Conservation (phyloP, 2,797 vertebrate species). For the Darevskia nairensis region DNA sequence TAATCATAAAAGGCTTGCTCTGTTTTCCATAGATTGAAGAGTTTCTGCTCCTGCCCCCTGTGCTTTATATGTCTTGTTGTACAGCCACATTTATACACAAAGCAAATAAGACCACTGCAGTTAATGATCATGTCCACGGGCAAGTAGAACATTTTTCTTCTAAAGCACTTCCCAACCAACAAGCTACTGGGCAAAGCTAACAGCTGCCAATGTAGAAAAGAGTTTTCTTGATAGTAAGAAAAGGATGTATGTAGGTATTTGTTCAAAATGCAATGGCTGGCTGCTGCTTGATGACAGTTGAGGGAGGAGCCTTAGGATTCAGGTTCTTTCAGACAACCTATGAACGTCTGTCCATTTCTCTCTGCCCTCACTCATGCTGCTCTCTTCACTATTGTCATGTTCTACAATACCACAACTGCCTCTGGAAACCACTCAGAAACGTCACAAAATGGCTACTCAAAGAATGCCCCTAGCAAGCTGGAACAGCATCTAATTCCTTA, state of each 20-base stretch:
- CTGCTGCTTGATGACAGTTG: too few species aligned
- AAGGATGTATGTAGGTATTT: too few species aligned
- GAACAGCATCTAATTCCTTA: not conserved
- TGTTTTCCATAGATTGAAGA: not conserved
- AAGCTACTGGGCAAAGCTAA: too few species aligned
- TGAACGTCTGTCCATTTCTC: not conserved
- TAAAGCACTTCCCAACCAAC: too few species aligned
- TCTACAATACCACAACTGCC: not conserved
- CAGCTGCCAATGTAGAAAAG: too few species aligned
- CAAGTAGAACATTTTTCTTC: too few species aligned
- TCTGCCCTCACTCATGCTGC: not conserved
- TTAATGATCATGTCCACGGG: too few species aligned
- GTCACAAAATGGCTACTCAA: rapidly evolving
- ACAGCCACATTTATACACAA: not conserved
- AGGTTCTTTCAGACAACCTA: not conserved
- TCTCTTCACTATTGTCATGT: not conserved
- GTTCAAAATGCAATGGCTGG: too few species aligned
- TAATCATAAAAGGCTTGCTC: not conserved
- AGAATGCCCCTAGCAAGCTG: not conserved
- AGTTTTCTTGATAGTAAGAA: too few species aligned
- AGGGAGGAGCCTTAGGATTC: too few species aligned
- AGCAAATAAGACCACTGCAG: not conserved
- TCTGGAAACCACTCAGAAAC: not conserved
- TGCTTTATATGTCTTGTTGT: too few species aligned
- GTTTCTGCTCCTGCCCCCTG: not conserved